These are phyloP conservation scores for Brachionus koreanus DNA, from an alignment of 1,140 invertebrate species.

Conservation along the genomic window DNA sequence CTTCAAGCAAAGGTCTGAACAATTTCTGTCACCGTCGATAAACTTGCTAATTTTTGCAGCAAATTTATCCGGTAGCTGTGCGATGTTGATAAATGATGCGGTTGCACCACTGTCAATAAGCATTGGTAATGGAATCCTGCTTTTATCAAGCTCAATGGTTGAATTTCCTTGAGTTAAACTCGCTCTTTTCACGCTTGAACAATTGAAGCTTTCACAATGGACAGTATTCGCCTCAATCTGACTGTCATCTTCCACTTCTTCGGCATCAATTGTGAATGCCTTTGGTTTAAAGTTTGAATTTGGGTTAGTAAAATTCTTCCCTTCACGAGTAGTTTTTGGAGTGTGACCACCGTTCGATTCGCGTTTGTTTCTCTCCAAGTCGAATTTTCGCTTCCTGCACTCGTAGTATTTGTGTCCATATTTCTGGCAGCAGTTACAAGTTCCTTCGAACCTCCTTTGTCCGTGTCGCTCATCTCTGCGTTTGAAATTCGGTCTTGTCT, in stretches of 20 bases:
- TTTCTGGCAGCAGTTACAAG: neutral
- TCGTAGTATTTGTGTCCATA: neutral
- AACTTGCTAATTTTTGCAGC: neutral
- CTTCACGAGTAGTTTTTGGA: neutral
- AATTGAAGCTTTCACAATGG: neutral
- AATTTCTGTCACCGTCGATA: neutral
- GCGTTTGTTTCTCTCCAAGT: neutral
- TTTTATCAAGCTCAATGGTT: neutral
- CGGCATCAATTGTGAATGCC: neutral
- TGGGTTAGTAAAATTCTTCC: neutral
- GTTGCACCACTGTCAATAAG: neutral
- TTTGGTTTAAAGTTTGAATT: neutral
- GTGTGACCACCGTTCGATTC: neutral
- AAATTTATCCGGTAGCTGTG: too few relatives aligned
- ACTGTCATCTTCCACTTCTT: neutral
- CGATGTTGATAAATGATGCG: neutral
- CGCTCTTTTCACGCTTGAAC: neutral
- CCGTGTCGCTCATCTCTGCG: neutral
- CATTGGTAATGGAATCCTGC: neutral
- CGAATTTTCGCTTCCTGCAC: neutral
- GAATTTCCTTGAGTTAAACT: neutral
- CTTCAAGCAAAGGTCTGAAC: neutral
- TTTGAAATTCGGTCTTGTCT: neutral
- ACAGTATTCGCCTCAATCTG: neutral
- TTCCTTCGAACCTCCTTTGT: neutral